Evolutionary conservation across 2,888 invertebrate species (phyloP).

Genomic region (Cantharis rustica): DNA sequence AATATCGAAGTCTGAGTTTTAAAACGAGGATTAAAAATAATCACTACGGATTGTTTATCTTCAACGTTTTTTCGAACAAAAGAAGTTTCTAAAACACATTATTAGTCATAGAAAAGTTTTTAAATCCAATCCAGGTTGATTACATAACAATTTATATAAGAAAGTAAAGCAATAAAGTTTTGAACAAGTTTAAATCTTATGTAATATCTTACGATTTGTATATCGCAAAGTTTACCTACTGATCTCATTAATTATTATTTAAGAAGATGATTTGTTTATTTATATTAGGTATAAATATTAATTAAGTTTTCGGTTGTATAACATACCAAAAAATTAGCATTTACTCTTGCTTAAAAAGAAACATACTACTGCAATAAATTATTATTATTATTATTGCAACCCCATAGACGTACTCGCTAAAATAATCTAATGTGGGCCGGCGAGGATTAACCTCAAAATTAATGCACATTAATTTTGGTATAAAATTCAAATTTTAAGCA

Average conservation of each 20-base stretch:
- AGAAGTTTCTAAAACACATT: neutral
- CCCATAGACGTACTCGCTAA: too few species aligned
- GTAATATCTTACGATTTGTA: neutral
- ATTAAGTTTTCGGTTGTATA: neutral
- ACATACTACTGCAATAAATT: too few species aligned
- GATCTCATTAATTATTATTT: neutral
- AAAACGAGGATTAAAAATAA: neutral
- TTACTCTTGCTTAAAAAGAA: too few species aligned
- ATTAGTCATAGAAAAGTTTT: neutral
- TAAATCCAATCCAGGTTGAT: neutral
- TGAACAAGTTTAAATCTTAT: neutral
- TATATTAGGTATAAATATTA: neutral
- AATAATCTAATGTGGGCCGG: too few species aligned
- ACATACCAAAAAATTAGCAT: too few species aligned
- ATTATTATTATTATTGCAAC: too few species aligned
- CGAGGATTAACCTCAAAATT: too few species aligned
- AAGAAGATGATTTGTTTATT: neutral
- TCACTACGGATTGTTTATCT: neutral
- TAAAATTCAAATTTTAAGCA: neutral
- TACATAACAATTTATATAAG: neutral
- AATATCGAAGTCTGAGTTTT: neutral
- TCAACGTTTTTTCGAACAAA: neutral
- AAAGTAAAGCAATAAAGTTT: neutral
- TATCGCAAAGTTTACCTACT: neutral
- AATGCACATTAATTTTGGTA: neutral